These are phyloP conservation scores for Linyphia triangularis DNA, from an alignment of 2,888 invertebrate species.

Conservation along the genomic window DNA sequence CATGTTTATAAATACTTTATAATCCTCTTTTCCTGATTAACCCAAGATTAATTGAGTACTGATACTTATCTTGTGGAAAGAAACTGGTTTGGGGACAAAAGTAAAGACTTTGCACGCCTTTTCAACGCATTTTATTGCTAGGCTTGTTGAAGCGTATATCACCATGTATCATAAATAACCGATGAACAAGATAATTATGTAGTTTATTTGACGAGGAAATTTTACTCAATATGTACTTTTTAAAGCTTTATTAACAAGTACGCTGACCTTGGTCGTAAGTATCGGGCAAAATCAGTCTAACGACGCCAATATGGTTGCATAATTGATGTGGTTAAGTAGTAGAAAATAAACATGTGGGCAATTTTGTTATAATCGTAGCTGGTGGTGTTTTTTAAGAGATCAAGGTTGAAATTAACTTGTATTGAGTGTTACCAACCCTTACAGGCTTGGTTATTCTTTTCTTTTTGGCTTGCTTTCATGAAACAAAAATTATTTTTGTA, in stretches of 20 bases:
- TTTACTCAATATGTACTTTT: not conserved
- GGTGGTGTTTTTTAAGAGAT: not conserved
- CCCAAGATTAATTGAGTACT: too few relatives aligned
- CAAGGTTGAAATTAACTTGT: too few relatives aligned
- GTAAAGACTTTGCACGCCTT: not conserved
- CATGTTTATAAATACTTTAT: too few relatives aligned
- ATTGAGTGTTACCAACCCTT: too few relatives aligned
- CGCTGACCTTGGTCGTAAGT: not conserved
- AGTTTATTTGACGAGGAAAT: not conserved
- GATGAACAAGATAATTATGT: not conserved
- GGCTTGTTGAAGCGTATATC: not conserved
- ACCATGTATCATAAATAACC: not conserved
- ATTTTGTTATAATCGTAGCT: not conserved
- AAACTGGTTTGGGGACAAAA: not conserved
- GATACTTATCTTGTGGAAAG: not conserved
- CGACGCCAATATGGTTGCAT: not conserved
- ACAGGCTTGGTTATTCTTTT: too few relatives aligned
- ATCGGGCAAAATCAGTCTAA: not conserved
- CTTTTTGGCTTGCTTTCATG: too few relatives aligned
- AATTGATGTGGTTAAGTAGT: not conserved
- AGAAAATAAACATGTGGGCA: not conserved
- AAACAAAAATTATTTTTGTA: too few relatives aligned
- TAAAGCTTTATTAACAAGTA: not conserved
- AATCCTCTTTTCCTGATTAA: too few relatives aligned
- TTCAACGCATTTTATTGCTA: not conserved